phyloP scores from a whole-genome alignment of 2,888 invertebrate genomes.

The Drosophila ustulata region DNA sequence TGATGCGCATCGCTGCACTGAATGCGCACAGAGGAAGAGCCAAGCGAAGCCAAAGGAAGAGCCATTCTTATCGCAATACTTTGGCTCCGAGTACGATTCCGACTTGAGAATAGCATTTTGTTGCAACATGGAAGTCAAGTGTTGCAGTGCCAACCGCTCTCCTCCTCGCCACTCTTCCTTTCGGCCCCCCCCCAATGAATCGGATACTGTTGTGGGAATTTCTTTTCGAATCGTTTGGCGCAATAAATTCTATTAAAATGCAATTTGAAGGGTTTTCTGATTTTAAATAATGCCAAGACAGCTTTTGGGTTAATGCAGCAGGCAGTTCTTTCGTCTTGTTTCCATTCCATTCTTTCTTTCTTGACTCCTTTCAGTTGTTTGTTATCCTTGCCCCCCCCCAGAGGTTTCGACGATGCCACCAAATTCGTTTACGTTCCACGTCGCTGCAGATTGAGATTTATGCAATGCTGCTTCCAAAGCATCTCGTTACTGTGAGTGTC shows the following conservation, averaged over 20 bases:
- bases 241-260: constrained; percentile 81
- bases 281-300: constrained; percentile 75
- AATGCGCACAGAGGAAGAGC: constrained; percentile 10
- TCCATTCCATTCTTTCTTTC: constrained; percentile 7
- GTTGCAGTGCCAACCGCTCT: constrained; percentile 60
- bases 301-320: constrained; percentile 48
- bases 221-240: constrained; percentile 62
- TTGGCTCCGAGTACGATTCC: constrained; percentile 48
- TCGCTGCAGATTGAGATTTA: constrained; percentile 53
- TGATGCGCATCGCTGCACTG: constrained; percentile 73
- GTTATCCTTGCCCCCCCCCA: constrained; percentile 20
- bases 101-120: constrained; percentile 73
- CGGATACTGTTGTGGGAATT: constrained; percentile 42
- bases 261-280: constrained; percentile 78
- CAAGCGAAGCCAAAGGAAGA: constrained; percentile 30
- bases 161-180: neutral
- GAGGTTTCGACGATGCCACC: constrained; percentile 38
- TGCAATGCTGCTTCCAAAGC: constrained; percentile 25
- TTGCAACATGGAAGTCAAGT: constrained; percentile 80
- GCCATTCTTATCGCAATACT: constrained; percentile 69
- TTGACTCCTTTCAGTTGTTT: constrained; percentile 4
- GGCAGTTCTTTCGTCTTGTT: constrained; percentile 32
- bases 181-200: neutral
- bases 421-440: constrained; percentile 32
- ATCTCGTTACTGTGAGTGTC: neutral